Evolutionary conservation across 2,113 vertebrate species (phyloP).

Genomic region (Indri indri): DNA sequence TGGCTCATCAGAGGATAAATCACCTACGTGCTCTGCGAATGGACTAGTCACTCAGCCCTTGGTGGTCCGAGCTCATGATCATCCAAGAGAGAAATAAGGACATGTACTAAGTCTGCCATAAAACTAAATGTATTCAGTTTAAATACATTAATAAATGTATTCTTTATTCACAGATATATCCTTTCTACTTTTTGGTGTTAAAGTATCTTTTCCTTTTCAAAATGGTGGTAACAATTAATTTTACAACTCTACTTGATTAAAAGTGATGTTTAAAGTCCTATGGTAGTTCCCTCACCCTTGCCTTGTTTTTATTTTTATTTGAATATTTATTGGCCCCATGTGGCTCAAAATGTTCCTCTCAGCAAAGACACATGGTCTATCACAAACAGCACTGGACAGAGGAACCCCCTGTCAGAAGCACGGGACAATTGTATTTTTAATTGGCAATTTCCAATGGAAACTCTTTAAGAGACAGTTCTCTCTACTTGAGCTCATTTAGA

Average conservation of each 20-base stretch:
- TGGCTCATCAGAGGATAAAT: background rate
- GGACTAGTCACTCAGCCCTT: background rate
- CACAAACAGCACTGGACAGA: background rate
- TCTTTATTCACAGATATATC: background rate
- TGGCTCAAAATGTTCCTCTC: background rate
- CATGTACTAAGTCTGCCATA: background rate
- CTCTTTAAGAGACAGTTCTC: background rate
- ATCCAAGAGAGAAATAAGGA: background rate
- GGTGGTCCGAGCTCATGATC: background rate
- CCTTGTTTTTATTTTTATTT: constrained; percentile 47
- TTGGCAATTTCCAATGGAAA: background rate
- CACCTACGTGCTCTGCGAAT: background rate
- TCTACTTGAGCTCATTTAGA: background rate
- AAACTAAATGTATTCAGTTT: background rate
- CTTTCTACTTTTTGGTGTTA: background rate
- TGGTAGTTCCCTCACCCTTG: background rate
- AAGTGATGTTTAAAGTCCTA: background rate
- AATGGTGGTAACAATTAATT: constrained; percentile 16
- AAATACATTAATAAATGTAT: background rate
- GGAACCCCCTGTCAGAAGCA: background rate
- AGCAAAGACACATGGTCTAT: background rate
- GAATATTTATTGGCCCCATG: background rate
- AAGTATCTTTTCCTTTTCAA: background rate
- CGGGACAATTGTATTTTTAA: background rate
- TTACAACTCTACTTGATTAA: constrained; percentile 9